Evolutionary conservation across 2,888 invertebrate species (phyloP), one percentile per base, ranked within the genome.

Genomic region (Leucophenga montana): DNA sequence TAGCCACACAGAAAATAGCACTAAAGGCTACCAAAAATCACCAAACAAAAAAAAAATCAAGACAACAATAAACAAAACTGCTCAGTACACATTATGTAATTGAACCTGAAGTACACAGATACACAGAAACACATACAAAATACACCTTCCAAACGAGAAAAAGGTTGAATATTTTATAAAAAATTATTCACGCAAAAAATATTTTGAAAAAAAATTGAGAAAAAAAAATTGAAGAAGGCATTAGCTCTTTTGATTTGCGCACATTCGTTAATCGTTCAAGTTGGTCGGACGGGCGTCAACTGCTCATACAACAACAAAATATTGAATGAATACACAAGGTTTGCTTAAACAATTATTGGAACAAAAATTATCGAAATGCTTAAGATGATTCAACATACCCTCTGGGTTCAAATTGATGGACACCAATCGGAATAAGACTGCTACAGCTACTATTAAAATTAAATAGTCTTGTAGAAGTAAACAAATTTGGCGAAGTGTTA

Each of bases 141-240:
- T 46, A 46, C 46, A 46, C n/a, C n/a, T 39, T 44, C 27, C 27
- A 3, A 39, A 39, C 39, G 39, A 39, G 39, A 39, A 39, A 39
- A 8, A 39, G 11, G 11, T 27, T 27, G 27, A 27, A 27, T 27
- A 27, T 3, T 27, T 27, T 27, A 27, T 27, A 27, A 27, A 27
- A 27, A 27, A 27, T 27, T 3, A 4, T 27, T 27, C 4, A 39
- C 39, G 9, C 39, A 39, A 39, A 39, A 39, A 39, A 39, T n/a
- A n/a, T n/a, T n/a, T n/a, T n/a, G n/a, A n/a, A 39, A 39, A 39
- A 39, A 39, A 11, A 39, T 39, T 5, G 8, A 39, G 27, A 56
- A 16, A 44, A 62, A 11, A 8, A 53, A 82, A 84, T 81, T 84
- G 79, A 78, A 83, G 82, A 80, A 78, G 82, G 73, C 74, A 80